phyloP scores from a whole-genome alignment of 2,113 vertebrate genomes.

The Hippotragus niger region DNA sequence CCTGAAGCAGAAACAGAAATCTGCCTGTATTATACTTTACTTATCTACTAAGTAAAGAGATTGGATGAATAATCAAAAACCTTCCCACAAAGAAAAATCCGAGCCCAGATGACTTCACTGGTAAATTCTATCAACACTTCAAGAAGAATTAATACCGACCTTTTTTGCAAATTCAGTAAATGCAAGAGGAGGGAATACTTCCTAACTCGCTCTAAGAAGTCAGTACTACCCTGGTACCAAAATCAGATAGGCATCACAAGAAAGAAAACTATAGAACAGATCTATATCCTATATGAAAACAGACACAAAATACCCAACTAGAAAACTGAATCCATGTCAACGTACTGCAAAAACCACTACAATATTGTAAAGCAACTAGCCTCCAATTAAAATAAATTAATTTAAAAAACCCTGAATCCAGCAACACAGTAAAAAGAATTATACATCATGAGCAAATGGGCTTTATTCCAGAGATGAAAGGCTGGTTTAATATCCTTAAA shows the following conservation, averaged over 20 bases:
- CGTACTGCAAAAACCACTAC: neutral
- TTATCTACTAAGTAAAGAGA: neutral
- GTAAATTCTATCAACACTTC: neutral
- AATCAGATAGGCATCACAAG: neutral
- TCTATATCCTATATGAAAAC: neutral
- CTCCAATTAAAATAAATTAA: neutral
- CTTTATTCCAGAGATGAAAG: neutral
- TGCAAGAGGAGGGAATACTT: neutral
- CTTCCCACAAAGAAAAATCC: neutral
- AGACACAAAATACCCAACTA: neutral
- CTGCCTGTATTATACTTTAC: neutral
- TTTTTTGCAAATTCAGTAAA: neutral
- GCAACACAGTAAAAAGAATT: neutral
- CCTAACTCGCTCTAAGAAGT: neutral
- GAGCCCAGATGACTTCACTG: neutral
- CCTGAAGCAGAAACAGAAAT: neutral
- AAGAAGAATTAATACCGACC: neutral
- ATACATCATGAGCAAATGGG: neutral
- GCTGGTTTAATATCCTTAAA: neutral
- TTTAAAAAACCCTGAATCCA: neutral
- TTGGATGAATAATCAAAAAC: neutral
- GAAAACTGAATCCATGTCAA: neutral
- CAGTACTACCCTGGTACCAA: neutral
- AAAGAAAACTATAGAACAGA: neutral
- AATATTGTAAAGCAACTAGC: neutral